Percentiles rank a stretch among this genome's conserved stretches.
Evolutionary conservation across 1,140 invertebrate genomes (phyloP).

Genomic region (Macrosteles quadrilineatus): DNA sequence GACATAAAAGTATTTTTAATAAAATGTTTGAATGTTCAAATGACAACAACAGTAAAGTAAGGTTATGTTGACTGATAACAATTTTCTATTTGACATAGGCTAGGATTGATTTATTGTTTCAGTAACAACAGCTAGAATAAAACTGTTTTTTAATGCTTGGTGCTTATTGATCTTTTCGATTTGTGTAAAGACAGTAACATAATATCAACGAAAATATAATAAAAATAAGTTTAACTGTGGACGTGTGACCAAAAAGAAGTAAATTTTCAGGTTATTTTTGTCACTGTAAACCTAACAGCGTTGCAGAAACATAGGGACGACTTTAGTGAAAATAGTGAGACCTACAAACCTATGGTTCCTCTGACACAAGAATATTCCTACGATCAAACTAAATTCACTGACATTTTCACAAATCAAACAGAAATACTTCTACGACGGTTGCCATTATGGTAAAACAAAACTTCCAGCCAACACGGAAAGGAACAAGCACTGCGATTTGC

Average conservation of each 20-base stretch:
- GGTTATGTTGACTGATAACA: conserved; percentile 16
- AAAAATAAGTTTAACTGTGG: not conserved
- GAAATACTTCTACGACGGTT: not conserved
- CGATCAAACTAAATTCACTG: not conserved
- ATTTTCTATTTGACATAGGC: no score
- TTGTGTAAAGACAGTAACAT: no score
- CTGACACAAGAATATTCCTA: not conserved
- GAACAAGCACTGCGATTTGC: not conserved
- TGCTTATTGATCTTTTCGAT: no score
- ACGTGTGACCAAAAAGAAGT: conserved; percentile 13
- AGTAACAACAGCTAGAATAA: no score
- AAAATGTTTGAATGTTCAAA: no score
- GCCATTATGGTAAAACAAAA: conserved; percentile 10
- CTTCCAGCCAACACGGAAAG: not conserved
- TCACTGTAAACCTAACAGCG: no score
- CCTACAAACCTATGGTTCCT: conserved; percentile 1
- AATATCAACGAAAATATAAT: no score
- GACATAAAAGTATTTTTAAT: no score
- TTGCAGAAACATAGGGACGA: no score
- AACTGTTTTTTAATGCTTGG: no score
- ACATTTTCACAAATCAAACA: conserved; percentile 2
- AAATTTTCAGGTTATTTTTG: conserved; percentile 4
- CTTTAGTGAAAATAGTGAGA: no score
- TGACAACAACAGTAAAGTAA: not conserved
- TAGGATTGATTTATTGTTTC: no score